Base-by-base conservation (phyloP, 2,888 invertebrate genomes). In the Tromatobia lineatoria region DNA sequence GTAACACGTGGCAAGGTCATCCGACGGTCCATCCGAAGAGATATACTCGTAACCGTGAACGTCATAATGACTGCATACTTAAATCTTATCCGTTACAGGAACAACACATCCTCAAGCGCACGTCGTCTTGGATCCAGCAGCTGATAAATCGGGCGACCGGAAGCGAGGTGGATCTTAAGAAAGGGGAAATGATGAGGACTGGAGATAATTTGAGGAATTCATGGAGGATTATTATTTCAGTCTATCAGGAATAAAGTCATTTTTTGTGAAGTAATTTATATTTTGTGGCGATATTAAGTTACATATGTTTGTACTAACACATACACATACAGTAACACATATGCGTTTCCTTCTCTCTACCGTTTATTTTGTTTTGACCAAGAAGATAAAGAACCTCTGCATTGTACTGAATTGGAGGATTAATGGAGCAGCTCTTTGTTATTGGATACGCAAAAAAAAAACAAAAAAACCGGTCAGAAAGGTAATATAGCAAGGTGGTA, bases 121-220 rank as follows among this genome's bases (percentile, higher is more conserved):
- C 38, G 34, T 23, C 59, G 61, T 13, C 13, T 67, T 61, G 25
- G 69, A 84, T 78, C 50, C 61, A 25, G 18, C 73, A 59, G 29
- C 80, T 73, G 80, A 83, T 83, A 64, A 69, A 83, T 73, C 74
- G 59, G 76, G 47, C 73, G 10, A 80, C 83, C 80, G 80, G 80
- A 83, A 76, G 67, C 54, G 45, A 38, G 50, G 45, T 50, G 59
- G 47, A 59, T 73, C 57, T 42, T 10, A n/a, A n/a, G 45, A 57
- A 66, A 57, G 57, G 50, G 52, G 20, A 54, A 54, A 54, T 23
- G 7, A 20, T 23, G 20, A 54, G 20, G 52, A 52, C 18, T 52
- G 18, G 18, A 20, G 11, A 20, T 20, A 23, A 54, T 23, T 20
- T 11, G 10, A 54, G 8, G 10, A 7, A 54, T 10, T 20, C 52